Base-by-base conservation (phyloP, 1,140 invertebrate genomes). In the Cotesia chilonis region DNA sequence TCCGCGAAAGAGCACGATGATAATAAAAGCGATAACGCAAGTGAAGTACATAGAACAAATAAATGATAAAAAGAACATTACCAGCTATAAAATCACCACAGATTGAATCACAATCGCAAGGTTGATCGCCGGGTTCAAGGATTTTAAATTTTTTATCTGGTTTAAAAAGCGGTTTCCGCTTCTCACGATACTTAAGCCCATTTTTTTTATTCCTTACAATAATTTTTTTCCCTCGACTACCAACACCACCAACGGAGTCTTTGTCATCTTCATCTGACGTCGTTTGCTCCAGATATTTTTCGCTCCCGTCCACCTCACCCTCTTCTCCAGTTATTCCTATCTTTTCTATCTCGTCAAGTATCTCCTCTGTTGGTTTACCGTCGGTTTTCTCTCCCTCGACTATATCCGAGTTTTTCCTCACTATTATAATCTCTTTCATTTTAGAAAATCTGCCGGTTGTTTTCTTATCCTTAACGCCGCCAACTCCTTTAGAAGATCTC, bases 351-450 rank as follows among this genome's bases (percentile, higher is more conserved):
- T 36, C 41, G 35, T 54, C 52, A 51, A 41, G 12, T 28, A 36
- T 63, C n/a, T 10, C 64, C 36, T 68, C 51, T 68, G 47, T 55
- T 55, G 28, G 4, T 47, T 57, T 9, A 57, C 67, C 68, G 17
- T 66, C 20, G 47, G 7, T 73, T 57, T 38, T 69, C 10, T 73
- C 72, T 28, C 5, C 1, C 54, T 59, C 61, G 14, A 9, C 4
- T 37, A 20, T 68, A 55, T 68, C 51, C n/a, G 7, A 14, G 14
- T 68, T 73, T 66, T 64, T 69, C 63, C 17, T 68, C 51, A 70
- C 67, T 70, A 73, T 73, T 65, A 73, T 65, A 64, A 73, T 73
- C 12, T 73, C 72, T 61, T 68, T 60, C 17, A 41, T 63, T 20
- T 36, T 69, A n/a, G 68, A 60, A 6, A 57, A 20, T 69, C 28